These are phyloP conservation scores for Polyommatus icarus DNA, from an alignment of 2,888 invertebrate species.

Conservation along the genomic window DNA sequence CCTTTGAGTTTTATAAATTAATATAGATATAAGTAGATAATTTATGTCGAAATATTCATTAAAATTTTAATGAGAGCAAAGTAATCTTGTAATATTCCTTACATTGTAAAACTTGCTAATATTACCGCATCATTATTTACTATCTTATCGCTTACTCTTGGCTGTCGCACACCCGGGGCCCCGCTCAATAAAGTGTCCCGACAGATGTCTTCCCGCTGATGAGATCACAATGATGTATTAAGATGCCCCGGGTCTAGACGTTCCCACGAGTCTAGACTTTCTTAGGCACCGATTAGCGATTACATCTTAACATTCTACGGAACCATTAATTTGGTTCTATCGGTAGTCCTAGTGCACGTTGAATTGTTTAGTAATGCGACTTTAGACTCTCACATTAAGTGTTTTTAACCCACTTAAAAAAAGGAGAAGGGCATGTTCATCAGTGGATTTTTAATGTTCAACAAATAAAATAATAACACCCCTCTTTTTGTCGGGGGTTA, in stretches of 20 bases:
- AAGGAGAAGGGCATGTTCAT: too few relatives aligned
- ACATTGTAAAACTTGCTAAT: background rate
- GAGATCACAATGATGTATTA: constrained; percentile 21
- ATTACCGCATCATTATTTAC: background rate
- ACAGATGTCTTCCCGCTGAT: constrained; percentile 7
- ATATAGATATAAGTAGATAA: too few relatives aligned
- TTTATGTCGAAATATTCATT: too few relatives aligned
- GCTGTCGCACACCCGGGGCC: background rate
- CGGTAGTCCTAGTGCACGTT: background rate
- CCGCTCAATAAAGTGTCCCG: background rate
- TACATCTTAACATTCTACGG: background rate
- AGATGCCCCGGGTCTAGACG: background rate
- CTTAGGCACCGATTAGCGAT: constrained; percentile 9
- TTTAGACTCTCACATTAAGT: background rate
- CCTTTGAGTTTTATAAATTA: too few relatives aligned
- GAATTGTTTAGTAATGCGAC: background rate
- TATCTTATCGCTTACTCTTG: background rate
- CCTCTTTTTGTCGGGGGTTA: too few relatives aligned
- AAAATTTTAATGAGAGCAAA: too few relatives aligned
- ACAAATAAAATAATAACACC: too few relatives aligned
- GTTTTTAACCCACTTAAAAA: background rate
- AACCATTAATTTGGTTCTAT: background rate
- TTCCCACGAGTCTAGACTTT: constrained; percentile 20
- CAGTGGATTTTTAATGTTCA: too few relatives aligned
- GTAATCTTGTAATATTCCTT: background rate